Evolutionary conservation across 2,797 vertebrate genomes (phyloP), one percentile per base, ranked within the genome.

Genomic region (Meriones psammophilus): DNA sequence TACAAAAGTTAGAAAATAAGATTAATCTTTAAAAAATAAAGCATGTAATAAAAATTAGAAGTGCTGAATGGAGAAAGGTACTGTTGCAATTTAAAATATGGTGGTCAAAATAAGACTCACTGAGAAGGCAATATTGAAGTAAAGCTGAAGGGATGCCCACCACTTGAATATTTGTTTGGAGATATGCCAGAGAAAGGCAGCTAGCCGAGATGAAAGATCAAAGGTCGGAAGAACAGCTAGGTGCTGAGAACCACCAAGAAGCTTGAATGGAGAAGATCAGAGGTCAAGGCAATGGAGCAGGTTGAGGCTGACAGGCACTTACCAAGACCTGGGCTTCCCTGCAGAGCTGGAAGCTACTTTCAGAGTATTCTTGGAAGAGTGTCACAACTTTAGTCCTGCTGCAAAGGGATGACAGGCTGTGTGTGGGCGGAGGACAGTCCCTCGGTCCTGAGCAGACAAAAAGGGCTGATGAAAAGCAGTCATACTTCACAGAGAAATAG

Each of bases 201-300:
- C 66, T 68, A 15, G 54, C 1, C 50, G 42, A 15, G 42, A 22
- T 2, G 1, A 64, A 87, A 79, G 13, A 24, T 18, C 13, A 56
- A 71, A 58, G 50, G 54, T n/a, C 22, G 46, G 42, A 89, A 94
- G 50, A 71, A 64, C 1, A 92, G 30, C 6, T 64, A 20, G 36
- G 58, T n/a, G 64, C 8, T 87, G 33, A 69, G 33, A 60, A 62
- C 20, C 33, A 4, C 28, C 26, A 13, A 84, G n/a, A 36, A 76
- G 3, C 3, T 0, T 56, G 73, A 22, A 1, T 5, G 1, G 12
- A 20, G 20, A 0, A 5, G 13, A 39, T 5, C 60, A 20, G 50
- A 68, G 0, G 14, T 46, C 60, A 36, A 30, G 3, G 26, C 28
- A 4, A 30, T 6, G 1, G 10, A 30, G 39, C n/a, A 8, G 30